Evolutionary conservation across 2,797 vertebrate species (phyloP).

Genomic region (Urophycis tenuis): DNA sequence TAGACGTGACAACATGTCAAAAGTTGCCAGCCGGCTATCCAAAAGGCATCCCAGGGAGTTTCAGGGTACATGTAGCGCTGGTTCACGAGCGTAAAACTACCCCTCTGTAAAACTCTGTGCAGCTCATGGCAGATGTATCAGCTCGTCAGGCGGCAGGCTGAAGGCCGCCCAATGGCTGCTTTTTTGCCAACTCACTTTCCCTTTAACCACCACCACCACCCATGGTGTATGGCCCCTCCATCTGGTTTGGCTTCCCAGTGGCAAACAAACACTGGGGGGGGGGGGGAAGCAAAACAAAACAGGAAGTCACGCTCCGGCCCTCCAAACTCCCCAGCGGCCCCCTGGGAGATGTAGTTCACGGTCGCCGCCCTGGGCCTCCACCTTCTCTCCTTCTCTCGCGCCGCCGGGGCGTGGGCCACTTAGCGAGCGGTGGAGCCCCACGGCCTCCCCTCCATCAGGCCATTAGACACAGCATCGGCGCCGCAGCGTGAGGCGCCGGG

Average conservation of each 20-base stretch:
- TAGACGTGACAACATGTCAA: background rate
- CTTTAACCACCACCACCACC: background rate
- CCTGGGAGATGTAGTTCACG: slow-evolving; percentile 49
- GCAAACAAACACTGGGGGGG: slow-evolving; percentile 19
- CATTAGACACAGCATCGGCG: slow-evolving; percentile 66
- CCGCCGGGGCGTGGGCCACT: background rate
- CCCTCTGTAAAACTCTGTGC: background rate
- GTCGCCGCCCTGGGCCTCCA: slow-evolving; percentile 31
- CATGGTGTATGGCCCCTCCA: background rate
- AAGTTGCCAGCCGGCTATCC: background rate
- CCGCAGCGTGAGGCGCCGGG: slow-evolving; percentile 49
- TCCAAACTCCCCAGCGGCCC: slow-evolving; percentile 31
- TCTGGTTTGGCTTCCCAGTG: slow-evolving; percentile 12
- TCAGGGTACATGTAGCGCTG: background rate
- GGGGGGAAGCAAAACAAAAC: slow-evolving; percentile 19
- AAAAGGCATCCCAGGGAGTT: background rate
- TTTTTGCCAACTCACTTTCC: background rate
- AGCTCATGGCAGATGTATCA: no score
- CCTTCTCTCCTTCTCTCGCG: slow-evolving; percentile 33
- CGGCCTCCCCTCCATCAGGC: slow-evolving; percentile 14
- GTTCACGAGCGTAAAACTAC: no score
- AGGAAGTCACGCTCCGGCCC: slow-evolving; percentile 39
- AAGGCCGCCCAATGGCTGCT: background rate
- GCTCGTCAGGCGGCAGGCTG: background rate
- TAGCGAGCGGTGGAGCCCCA: background rate